phyloP scores from a whole-genome alignment of 2,113 vertebrate genomes.

The Pao palembangensis region DNA sequence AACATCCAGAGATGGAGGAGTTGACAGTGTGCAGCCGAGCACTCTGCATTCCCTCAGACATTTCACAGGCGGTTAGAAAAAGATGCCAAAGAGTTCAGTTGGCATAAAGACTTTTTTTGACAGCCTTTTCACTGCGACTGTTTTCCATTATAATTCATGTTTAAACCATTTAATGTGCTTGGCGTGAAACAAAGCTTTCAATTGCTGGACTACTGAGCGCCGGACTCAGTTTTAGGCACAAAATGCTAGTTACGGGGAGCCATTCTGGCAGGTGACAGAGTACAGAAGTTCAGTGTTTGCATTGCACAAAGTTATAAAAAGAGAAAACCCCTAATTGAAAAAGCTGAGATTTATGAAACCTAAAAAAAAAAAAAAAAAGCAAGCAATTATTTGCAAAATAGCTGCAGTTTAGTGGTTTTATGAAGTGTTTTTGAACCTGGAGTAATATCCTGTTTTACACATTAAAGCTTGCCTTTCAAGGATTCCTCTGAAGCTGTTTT shows the following conservation, averaged over 20 bases:
- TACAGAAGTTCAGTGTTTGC: constrained; percentile 18
- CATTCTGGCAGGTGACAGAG: constrained; percentile 24
- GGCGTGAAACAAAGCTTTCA: neutral
- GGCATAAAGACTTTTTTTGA: constrained; percentile 11
- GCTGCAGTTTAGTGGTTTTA: neutral
- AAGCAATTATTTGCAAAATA: constrained; percentile 1
- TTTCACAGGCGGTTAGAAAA: constrained; percentile 23
- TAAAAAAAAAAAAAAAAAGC: neutral
- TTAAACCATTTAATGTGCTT: constrained; percentile 4
- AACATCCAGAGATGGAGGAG: constrained; percentile 9
- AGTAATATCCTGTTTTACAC: neutral
- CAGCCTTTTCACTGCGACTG: constrained; percentile 23
- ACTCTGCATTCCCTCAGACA: constrained; percentile 12
- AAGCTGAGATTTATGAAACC: neutral
- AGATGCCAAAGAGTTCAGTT: constrained; percentile 24
- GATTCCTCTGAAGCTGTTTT: neutral
- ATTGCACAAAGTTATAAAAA: constrained; percentile 36
- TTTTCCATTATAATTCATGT: constrained; percentile 31
- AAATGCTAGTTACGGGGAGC: constrained; percentile 12
- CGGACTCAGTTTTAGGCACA: constrained; percentile 16
- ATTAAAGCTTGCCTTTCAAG: too few species aligned
- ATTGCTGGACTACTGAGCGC: constrained; percentile 1
- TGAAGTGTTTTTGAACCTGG: neutral
- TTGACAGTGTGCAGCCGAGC: constrained; percentile 27
- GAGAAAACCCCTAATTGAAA: constrained; percentile 5